Conservation (phyloP, 2,113 vertebrate genomes). For the Sterna hirundo region DNA sequence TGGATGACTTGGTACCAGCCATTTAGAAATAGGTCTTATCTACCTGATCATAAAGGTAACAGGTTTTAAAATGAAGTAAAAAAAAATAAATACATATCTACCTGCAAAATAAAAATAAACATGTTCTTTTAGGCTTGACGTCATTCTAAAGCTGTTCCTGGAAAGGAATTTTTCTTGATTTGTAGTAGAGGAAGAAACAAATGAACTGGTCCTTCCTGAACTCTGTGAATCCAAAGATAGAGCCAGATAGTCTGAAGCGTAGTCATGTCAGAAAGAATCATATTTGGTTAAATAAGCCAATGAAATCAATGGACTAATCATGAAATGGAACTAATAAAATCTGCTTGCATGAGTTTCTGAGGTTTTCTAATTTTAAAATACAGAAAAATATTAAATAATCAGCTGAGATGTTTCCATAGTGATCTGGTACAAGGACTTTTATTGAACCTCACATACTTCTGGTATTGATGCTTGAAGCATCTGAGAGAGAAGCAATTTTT, state of each 20-base stretch:
- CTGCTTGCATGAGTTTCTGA: neutral
- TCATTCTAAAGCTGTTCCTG: neutral
- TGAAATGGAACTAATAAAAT: neutral
- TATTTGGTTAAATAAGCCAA: neutral
- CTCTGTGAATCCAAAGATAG: neutral
- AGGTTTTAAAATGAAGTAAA: neutral
- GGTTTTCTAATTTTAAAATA: constrained; percentile 31
- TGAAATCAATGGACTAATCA: neutral
- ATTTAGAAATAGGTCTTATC: neutral
- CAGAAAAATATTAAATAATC: constrained; percentile 1
- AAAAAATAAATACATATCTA: neutral
- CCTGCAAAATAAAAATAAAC: neutral
- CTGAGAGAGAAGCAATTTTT: neutral
- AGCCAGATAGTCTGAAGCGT: neutral
- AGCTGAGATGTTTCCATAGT: constrained; percentile 45
- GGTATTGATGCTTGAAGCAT: neutral
- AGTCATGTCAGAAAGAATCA: neutral
- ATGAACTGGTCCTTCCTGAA: neutral
- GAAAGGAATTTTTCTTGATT: neutral
- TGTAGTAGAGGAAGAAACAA: neutral
- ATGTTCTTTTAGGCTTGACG: neutral
- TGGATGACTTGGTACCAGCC: neutral
- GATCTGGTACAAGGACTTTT: constrained; percentile 10
- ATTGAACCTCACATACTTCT: neutral
- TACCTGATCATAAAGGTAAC: neutral